Evolutionary conservation across 1,140 invertebrate species (phyloP), one percentile per base, ranked within the genome.

Genomic region (Leptinotarsa undecemlineata): DNA sequence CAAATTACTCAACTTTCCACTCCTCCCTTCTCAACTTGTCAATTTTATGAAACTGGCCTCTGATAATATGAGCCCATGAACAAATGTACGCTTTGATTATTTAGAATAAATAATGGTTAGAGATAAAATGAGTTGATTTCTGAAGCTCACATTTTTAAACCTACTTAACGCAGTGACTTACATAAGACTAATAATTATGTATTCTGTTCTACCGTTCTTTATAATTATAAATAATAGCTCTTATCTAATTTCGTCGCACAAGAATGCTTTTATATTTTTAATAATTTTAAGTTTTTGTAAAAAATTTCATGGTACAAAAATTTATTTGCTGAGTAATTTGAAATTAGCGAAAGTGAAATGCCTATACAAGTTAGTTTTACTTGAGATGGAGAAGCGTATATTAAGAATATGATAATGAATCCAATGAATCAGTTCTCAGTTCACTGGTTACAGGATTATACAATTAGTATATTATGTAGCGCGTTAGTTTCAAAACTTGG

Each of bases 81-180:
- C 51, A 26, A 66, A 33, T 1, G 11, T 66, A 66, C n/a, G 19
- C 63, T 66, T 20, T 66, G 17, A 57, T n/a, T n/a, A 57, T 42
- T 42, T 42, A 17, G 60, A 62, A 62, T 62, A 62, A 66, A 15
- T 20, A 13, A 66, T 23, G 14, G 63, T 3, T 66, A 66, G 5
- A 66, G 26, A 21, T 66, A 21, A 66, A 11, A 57, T 57, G n/a
- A 33, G 6, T 0, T n/a, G 14, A 26, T 66, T 64, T 64, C 15
- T 20, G 42, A 71, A n/a, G 20, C 48, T 71, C 48, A 71, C 33
- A 71, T 71, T 71, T 71, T 57, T 71, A 60, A 51, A 60, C 69
- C 69, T 71, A 71, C 19, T 48, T 71, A 60, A 26, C 23, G 60
- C 23, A 60, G 20, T 19, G 17, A 26, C 19, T 71, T 71, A 71